Evolutionary conservation across 1,140 invertebrate genomes (phyloP).

Genomic region (Drosophila nigrodunni): DNA sequence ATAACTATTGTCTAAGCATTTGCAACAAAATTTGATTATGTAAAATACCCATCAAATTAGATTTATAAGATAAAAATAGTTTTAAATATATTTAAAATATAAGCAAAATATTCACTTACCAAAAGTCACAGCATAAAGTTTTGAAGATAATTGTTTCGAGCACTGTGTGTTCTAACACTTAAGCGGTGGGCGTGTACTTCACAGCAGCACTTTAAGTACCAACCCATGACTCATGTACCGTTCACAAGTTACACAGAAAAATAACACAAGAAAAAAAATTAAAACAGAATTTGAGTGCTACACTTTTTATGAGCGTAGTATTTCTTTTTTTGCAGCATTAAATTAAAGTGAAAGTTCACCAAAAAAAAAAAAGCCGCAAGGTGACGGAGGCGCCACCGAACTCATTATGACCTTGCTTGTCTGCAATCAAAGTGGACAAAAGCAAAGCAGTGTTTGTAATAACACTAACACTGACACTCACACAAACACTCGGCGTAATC

Average conservation of each 20-base stretch:
- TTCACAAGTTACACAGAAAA: conserved; percentile 6
- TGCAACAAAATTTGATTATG: conserved; percentile 8
- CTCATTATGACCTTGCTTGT: conserved; percentile 43
- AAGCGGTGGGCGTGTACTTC: conserved; percentile 24
- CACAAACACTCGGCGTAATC: neutral
- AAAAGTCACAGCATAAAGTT: too few relatives aligned
- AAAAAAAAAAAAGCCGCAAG: conserved; percentile 16
- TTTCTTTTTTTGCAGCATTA: conserved; percentile 20
- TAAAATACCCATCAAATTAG: conserved; percentile 1
- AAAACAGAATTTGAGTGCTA: conserved; percentile 32
- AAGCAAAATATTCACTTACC: too few relatives aligned
- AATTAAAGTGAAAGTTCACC: conserved; percentile 53
- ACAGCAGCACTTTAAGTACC: neutral
- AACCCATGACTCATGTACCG: conserved; percentile 26
- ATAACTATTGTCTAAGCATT: conserved; percentile 29
- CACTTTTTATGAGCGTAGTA: conserved; percentile 15
- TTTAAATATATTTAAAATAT: neutral
- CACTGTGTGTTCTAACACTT: conserved; percentile 2
- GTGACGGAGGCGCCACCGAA: conserved; percentile 30
- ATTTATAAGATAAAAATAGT: neutral
- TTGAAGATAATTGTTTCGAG: too few relatives aligned
- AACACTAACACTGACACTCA: conserved; percentile 15
- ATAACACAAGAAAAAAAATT: conserved; percentile 14
- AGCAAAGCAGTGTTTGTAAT: neutral
- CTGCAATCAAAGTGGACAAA: conserved; percentile 31